A percentile compares a stretch with the other conserved stretches of the same genome.
phyloP scores from a whole-genome alignment of 2,797 vertebrate species.

The Choloepus didactylus region DNA sequence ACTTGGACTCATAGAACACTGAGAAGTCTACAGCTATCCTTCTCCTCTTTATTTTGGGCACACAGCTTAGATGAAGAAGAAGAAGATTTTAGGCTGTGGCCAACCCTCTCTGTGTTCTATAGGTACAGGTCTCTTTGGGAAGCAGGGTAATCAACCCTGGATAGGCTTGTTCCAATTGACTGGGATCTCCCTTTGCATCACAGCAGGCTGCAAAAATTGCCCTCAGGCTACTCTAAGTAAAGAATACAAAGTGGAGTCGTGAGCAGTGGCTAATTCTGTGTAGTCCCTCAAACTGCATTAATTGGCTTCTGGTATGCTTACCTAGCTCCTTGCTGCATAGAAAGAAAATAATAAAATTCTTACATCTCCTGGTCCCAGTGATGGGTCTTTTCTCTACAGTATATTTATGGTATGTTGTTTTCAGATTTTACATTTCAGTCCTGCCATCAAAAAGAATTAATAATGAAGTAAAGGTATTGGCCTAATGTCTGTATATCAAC shows the following conservation, averaged over 20 bases:
- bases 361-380: neutral
- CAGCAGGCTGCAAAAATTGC: neutral
- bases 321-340: neutral
- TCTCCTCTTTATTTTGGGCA: neutral
- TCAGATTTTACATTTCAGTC: neutral
- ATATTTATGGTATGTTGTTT: neutral
- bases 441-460: neutral
- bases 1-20: neutral
- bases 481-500: neutral
- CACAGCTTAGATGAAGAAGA: neutral
- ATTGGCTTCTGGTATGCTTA: neutral
- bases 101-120: neutral
- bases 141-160: neutral
- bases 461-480: constrained; percentile 20
- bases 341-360: constrained; percentile 31
- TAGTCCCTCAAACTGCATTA: neutral
- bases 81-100: neutral
- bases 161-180: neutral
- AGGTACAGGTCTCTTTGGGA: neutral
- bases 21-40: neutral
- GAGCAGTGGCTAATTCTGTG: neutral
- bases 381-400: neutral
- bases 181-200: neutral
- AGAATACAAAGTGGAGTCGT: neutral
- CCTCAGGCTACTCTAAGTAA: neutral